A percentile compares a stretch with the other conserved stretches of the same genome.
Evolutionary conservation across 2,888 invertebrate species (phyloP).

Genomic region (Zeuzera pyrina): DNA sequence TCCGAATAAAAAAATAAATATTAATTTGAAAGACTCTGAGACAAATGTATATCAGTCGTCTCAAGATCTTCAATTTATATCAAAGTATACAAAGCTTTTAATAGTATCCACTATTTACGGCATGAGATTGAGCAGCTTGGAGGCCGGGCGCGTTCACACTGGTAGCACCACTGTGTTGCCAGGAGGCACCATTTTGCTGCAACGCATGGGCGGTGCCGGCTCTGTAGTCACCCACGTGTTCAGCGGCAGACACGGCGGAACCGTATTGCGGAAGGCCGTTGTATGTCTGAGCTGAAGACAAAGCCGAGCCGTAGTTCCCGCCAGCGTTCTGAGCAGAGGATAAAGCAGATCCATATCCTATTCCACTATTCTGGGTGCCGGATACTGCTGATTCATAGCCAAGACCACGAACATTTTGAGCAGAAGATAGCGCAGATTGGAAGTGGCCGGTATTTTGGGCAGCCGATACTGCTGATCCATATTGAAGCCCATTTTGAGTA

Average conservation of each 20-base stretch:
- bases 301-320: constrained; percentile 24
- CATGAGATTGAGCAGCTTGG: constrained; percentile 43
- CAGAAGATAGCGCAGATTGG: constrained; percentile 28
- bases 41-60: constrained; percentile 51
- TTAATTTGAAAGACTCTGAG: constrained; percentile 32
- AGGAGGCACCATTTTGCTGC: constrained; percentile 31
- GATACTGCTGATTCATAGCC: constrained; percentile 25
- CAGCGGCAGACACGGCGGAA: constrained; percentile 38
- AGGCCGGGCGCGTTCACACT: constrained; percentile 43
- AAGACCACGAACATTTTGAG: constrained; percentile 24
- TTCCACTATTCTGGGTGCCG: constrained; percentile 19
- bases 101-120: constrained; percentile 45
- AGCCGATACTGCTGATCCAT: constrained; percentile 27
- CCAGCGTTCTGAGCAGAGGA: constrained; percentile 32
- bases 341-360: constrained; percentile 32
- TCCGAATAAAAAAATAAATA: no score
- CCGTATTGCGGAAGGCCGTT: constrained; percentile 26
- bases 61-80: constrained; percentile 28
- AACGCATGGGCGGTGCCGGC: constrained; percentile 41
- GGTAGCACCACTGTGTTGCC: constrained; percentile 44
- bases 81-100: constrained; percentile 16
- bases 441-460: constrained; percentile 22
- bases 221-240: constrained; percentile 30
- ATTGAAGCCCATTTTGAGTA: constrained; percentile 24
- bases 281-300: constrained; percentile 30